Conservation (phyloP, 64 coral and sea anemone genomes). For the Montipora efflorescens region DNA sequence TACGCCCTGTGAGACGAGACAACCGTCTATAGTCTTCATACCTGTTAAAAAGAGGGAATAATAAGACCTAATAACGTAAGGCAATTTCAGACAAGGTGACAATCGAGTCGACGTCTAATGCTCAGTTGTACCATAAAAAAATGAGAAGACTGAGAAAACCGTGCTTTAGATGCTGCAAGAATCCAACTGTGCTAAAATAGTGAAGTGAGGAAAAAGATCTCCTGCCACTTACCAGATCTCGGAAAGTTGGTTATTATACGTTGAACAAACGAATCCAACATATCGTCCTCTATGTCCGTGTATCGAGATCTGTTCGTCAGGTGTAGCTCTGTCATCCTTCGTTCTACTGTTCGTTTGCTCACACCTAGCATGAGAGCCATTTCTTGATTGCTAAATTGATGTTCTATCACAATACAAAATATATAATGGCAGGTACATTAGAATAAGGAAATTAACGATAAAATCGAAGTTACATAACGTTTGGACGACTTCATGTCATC, state of each 20-base stretch:
- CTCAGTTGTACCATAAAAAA: background rate
- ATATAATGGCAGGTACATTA: background rate
- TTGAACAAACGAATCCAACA: constrained; percentile 35
- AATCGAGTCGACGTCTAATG: background rate
- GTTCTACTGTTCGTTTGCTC: constrained; percentile 66
- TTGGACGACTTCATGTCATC: too few relatives aligned
- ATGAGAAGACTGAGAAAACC: background rate
- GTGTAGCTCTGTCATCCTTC: constrained; percentile 49
- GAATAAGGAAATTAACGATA: background rate
- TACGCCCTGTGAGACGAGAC: constrained; percentile 44
- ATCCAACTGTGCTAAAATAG: too few relatives aligned
- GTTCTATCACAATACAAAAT: constrained; percentile 45
- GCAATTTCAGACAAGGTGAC: background rate
- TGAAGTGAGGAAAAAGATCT: too few relatives aligned
- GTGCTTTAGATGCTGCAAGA: background rate
- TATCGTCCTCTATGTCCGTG: constrained; percentile 67
- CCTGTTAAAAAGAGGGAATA: constrained; percentile 17
- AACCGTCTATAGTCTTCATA: constrained; percentile 75
- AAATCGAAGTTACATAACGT: background rate
- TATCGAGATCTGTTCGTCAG: constrained; percentile 45
- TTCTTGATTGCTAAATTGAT: constrained; percentile 57
- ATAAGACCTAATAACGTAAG: background rate
- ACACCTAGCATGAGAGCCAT: constrained; percentile 77
- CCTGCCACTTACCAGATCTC: too few relatives aligned
- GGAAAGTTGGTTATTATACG: too few relatives aligned